Percentiles rank a stretch among this genome's conserved stretches.
Conservation (phyloP, 2,888 invertebrate species). For the Conops quadrifasciatus region DNA sequence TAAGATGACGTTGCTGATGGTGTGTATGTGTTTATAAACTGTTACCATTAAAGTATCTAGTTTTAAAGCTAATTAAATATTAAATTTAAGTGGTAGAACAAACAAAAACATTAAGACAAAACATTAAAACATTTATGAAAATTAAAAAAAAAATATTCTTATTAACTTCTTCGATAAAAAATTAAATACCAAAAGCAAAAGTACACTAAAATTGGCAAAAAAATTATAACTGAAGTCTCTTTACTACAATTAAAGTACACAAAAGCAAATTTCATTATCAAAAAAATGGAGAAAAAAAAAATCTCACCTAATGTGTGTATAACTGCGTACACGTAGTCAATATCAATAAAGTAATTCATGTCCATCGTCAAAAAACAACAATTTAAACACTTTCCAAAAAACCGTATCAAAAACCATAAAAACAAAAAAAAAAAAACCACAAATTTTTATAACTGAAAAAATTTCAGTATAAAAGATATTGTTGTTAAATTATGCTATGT, state of each 20-base stretch:
- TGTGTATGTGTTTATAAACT: slow-evolving; percentile 20
- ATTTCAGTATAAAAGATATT: too few relatives aligned
- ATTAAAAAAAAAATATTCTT: not conserved
- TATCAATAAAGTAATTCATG: slow-evolving; percentile 5
- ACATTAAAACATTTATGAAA: not conserved
- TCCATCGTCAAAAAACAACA: slow-evolving; percentile 1
- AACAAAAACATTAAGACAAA: not conserved
- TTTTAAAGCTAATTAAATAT: not conserved
- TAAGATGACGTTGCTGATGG: not conserved
- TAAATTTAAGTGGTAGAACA: not conserved
- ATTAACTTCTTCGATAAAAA: not conserved
- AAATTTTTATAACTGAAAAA: too few relatives aligned
- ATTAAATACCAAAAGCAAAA: not conserved
- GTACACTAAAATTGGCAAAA: not conserved
- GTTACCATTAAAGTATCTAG: slow-evolving; percentile 16
- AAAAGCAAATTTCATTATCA: not conserved
- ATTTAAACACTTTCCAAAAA: not conserved
- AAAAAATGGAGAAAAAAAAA: not conserved
- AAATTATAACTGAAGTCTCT: not conserved
- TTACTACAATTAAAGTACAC: not conserved
- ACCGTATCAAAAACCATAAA: not conserved
- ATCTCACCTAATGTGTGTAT: slow-evolving; percentile 13
- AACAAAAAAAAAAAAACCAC: not conserved
- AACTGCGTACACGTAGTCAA: slow-evolving; percentile 1
- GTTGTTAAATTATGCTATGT: too few relatives aligned